Percentiles rank a stretch among this genome's conserved stretches.
These are phyloP conservation scores for Haliclystus octoradiatus DNA, from an alignment of 30 jellyfish, hydroid and myxozoan genomes.

Conservation along the genomic window DNA sequence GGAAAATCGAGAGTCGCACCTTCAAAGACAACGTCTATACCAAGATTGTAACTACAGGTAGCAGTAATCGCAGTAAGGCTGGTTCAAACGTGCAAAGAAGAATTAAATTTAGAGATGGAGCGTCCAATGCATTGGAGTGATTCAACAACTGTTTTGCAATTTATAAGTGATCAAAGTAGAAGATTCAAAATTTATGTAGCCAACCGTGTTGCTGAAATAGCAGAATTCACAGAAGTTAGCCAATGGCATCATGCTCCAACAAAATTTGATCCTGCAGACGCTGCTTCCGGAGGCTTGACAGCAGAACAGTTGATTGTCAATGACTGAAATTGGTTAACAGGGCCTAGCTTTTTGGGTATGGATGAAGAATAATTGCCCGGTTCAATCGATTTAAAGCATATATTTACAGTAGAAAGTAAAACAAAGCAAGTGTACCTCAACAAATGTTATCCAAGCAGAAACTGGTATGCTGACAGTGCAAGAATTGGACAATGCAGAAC, in stretches of 20 bases:
- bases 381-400: too few species aligned
- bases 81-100: not conserved
- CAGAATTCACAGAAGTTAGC: not conserved
- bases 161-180: not conserved
- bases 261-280: slow-evolving; percentile 16
- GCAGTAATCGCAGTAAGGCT: not conserved
- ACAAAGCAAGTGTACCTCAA: too few species aligned
- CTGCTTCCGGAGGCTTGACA: not conserved
- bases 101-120: not conserved
- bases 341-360: too few species aligned
- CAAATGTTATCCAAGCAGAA: too few species aligned
- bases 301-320: not conserved
- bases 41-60: slow-evolving; percentile 16
- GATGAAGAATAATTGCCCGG: too few species aligned
- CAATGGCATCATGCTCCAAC: slow-evolving; percentile 12
- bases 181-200: slow-evolving; percentile 2
- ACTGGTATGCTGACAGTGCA: too few species aligned
- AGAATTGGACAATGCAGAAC: too few species aligned
- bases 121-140: not conserved
- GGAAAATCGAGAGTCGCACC: slow-evolving; percentile 49
- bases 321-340: too few species aligned
- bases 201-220: slow-evolving; percentile 12
- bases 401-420: too few species aligned
- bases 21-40: slow-evolving; percentile 19
- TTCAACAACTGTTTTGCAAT: not conserved